Base-by-base conservation (phyloP, 2,797 vertebrate genomes). In the Ambastaia sidthimunki region DNA sequence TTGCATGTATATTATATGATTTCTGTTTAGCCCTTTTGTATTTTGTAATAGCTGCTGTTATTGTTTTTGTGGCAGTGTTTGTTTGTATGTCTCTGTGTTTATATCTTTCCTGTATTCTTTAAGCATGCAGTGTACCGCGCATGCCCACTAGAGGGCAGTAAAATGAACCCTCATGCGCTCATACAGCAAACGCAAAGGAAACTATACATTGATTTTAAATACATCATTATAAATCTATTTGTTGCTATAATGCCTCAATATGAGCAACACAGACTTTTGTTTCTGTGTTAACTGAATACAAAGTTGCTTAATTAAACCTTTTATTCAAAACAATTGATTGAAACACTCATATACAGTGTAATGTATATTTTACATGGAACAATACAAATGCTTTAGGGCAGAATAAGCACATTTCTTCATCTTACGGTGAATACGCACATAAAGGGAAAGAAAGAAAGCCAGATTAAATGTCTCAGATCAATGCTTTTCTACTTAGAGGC, bases 401-500 rank as follows among this genome's bases (percentile, higher is more conserved):
- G 9, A 76, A 31, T 18, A 57, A 76, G 21, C 21, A 2, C 3
- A 44, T 23, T 57, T 52, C 44, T 34, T 9, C 10, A 50, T 52
- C 31, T 66, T n/a, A 13, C 15, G 54, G 48, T 37, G 62, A 66
- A 67, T 50, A 62, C n/a, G 7, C 48, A 60, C 66, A 66, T 66
- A 37, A 37, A 52, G 12, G 44, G 44, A 3, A 72, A 83, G 83
- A 84, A 88, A 81, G 80, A 80, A 57, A 78, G 83, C 86, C 80
- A 66, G 48, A 84, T 86, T 67, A 85, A 90, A 88, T 86, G 85
- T 89, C 69, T 31, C 81, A 41, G 84, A 89, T 89, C 87, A 84
- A 89, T 87, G 84, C 78, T 87, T 89, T 86, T 80, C 81, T 81
- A 85, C 83, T 90, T 88, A 85, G 66, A 76, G 80, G 80, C 79